phyloP scores from a whole-genome alignment of 2,113 vertebrate genomes.

The Seriola aureovittata region DNA sequence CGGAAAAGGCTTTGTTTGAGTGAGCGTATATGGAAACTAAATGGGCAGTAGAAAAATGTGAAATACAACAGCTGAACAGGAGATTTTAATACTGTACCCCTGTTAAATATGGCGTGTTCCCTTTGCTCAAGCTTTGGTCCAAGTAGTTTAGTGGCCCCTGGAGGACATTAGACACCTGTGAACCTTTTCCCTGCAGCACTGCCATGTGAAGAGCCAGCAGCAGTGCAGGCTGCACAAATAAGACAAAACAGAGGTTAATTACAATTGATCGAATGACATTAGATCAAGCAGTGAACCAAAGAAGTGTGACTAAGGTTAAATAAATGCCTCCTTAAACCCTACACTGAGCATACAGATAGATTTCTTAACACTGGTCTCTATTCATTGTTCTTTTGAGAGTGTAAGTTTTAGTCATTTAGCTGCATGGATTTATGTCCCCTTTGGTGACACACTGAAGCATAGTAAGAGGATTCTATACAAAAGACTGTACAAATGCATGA shows the following conservation, averaged over 20 bases:
- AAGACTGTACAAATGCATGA: slow-evolving; percentile 12
- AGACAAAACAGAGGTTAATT: slow-evolving; percentile 35
- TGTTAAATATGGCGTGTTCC: slow-evolving; percentile 82
- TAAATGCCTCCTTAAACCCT: neutral
- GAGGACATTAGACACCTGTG: slow-evolving; percentile 80
- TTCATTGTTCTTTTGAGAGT: slow-evolving; percentile 9
- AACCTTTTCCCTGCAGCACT: slow-evolving; percentile 87
- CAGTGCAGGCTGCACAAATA: slow-evolving; percentile 83
- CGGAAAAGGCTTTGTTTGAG: neutral
- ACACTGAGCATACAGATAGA: neutral
- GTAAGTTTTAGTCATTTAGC: slow-evolving; percentile 22
- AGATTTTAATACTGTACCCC: slow-evolving; percentile 81
- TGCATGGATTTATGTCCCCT: slow-evolving; percentile 7
- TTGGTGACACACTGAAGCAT: neutral
- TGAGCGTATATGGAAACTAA: neutral
- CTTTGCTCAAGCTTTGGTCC: slow-evolving; percentile 85
- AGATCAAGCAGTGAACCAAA: slow-evolving; percentile 17
- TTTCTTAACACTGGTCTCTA: neutral
- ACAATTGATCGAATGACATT: slow-evolving; percentile 19
- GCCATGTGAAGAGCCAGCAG: slow-evolving; percentile 84
- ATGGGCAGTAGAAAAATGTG: neutral
- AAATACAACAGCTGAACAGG: neutral
- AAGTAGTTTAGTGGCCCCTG: slow-evolving; percentile 81
- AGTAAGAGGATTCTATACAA: slow-evolving; percentile 14
- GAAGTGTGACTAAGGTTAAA: slow-evolving; percentile 13